Base-by-base conservation (phyloP, 2,888 invertebrate species). In the Trachelus tabidus region DNA sequence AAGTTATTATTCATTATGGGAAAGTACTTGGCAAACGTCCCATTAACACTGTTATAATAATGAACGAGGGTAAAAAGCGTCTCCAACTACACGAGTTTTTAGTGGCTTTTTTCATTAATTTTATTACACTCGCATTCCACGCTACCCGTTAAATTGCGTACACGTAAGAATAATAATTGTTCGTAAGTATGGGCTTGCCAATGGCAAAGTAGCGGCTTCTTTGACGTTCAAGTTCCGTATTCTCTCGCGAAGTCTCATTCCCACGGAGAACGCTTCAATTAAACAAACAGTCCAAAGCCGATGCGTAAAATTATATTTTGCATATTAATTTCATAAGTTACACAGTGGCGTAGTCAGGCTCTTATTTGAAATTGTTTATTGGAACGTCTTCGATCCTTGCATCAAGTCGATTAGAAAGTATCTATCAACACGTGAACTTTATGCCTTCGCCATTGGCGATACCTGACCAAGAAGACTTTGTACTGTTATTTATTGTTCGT, bases 131-230 rank as follows among this genome's bases (percentile, higher is more conserved):
- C 40, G 23, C 40, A 56, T 23, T 56, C 40, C 40, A 68, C 79
- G 73, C 71, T 68, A 76, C 77, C 80, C 79, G 83, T 84, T 85
- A 83, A 84, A 85, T 81, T 83, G 81, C 83, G 85, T 82, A 84
- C 81, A 82, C 83, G 83, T 84, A 86, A 84, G 85, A 85, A 87
- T 86, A 86, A 85, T 87, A 86, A 87, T 88, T 83, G 85, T 88
- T 86, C 84, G 77, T 85, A 84, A 86, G 83, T 85, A 85, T 80
- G 85, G 84, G 81, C 82, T 81, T 82, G 81, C 79, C 81, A 85
- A 82, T 81, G 83, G 81, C 81, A 37, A 37, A 80, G 82, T 80
- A 79, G 84, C 88, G 87, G 87, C 84, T 83, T 87, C 88, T 87
- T 87, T 85, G 86, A 87, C 81, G 79, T 73, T 75, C 68, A 34